A percentile compares a stretch with the other conserved stretches of the same genome.
Conservation (phyloP, 2,113 vertebrate genomes). For the Kryptolebias marmoratus region DNA sequence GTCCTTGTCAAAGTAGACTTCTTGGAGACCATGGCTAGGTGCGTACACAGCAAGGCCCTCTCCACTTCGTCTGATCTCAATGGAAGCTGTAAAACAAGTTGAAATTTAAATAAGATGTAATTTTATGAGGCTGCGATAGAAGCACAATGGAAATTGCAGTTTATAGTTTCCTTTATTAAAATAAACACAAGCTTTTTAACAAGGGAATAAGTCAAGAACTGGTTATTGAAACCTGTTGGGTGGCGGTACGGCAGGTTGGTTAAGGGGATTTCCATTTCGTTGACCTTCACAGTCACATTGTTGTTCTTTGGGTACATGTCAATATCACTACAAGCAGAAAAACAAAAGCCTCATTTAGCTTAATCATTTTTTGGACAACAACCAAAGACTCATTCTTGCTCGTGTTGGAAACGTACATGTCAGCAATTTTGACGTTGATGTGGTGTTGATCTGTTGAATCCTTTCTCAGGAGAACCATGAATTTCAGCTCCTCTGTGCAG, state of each 20-base stretch:
- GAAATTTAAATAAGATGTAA: background rate
- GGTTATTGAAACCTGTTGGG: slow-evolving; percentile 56
- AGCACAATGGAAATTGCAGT: background rate
- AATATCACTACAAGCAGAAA: slow-evolving; percentile 60
- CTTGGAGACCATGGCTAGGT: slow-evolving; percentile 66
- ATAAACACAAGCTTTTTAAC: background rate
- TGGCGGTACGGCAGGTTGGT: slow-evolving; percentile 68
- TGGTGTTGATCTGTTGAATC: slow-evolving; percentile 60
- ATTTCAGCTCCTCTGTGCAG: slow-evolving; percentile 83
- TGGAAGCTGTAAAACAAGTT: slow-evolving; percentile 47
- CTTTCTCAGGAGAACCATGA: slow-evolving; percentile 82
- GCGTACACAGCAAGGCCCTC: slow-evolving; percentile 66
- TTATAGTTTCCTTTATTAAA: background rate
- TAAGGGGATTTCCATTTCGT: slow-evolving; percentile 63
- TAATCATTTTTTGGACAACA: background rate
- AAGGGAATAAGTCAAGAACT: background rate
- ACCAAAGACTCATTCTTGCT: background rate
- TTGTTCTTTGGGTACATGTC: slow-evolving; percentile 47
- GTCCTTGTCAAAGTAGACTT: slow-evolving; percentile 64
- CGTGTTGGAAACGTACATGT: slow-evolving; percentile 76
- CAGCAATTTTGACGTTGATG: slow-evolving; percentile 79
- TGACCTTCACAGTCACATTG: slow-evolving; percentile 64
- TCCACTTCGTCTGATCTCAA: slow-evolving; percentile 56
- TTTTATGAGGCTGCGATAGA: background rate
- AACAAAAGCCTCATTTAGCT: background rate